A percentile compares a stretch with the other conserved stretches of the same genome.
These are phyloP conservation scores for Phenganax stokvisi DNA, from an alignment of 92 coral and sea anemone genomes.

Conservation along the genomic window DNA sequence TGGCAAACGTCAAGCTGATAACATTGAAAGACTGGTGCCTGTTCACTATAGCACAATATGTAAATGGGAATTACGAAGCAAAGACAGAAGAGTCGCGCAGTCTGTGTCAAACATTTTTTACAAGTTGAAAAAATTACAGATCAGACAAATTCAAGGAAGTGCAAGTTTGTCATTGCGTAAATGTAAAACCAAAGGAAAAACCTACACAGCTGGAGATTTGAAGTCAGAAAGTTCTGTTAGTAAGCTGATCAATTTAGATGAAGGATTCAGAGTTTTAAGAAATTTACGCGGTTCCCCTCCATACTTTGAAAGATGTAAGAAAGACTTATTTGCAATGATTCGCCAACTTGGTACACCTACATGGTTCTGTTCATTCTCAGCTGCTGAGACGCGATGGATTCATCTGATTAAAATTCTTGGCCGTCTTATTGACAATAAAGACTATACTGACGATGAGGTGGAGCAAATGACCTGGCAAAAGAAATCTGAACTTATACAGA, in stretches of 20 bases:
- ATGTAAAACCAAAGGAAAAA: no score
- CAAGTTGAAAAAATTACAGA: constrained; percentile 19
- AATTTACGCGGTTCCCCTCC: background rate
- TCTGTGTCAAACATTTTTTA: constrained; percentile 12
- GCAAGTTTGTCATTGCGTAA: no score
- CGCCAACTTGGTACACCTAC: no score
- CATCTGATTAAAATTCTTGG: no score
- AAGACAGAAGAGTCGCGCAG: background rate
- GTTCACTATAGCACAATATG: background rate
- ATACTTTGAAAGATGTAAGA: background rate
- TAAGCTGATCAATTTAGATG: background rate
- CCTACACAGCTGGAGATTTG: no score
- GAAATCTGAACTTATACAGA: constrained; percentile 51
- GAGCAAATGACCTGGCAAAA: constrained; percentile 40
- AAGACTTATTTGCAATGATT: no score
- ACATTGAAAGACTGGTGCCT: no score
- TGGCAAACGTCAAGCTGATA: no score
- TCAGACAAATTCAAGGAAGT: constrained; percentile 4
- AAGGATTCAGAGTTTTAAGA: background rate
- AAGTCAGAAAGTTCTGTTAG: background rate
- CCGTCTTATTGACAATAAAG: no score
- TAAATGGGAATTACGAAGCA: background rate
- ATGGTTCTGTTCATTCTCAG: no score
- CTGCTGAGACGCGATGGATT: no score
- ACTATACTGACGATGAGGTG: no score